Percentiles rank a stretch among this genome's conserved stretches.
Evolutionary conservation across 1,140 invertebrate species (phyloP).

Genomic region (Meloidogyne exigua): DNA sequence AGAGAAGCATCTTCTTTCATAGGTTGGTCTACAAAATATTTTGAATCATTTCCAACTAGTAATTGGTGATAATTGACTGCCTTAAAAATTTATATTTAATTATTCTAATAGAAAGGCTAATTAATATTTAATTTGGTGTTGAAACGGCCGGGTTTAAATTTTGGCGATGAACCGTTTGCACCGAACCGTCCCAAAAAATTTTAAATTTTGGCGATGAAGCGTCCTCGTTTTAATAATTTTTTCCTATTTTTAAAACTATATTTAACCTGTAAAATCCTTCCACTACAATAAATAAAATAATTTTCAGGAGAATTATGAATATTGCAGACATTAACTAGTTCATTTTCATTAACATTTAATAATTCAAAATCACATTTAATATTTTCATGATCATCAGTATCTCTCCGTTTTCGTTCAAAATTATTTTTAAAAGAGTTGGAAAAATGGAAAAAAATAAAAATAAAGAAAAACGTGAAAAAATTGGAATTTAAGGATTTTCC

Average conservation of each 20-base stretch:
- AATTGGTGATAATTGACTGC: slow-evolving; percentile 15
- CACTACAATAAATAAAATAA: slow-evolving; percentile 3
- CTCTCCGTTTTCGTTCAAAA: no score
- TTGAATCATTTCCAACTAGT: slow-evolving; percentile 71
- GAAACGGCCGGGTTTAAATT: no score
- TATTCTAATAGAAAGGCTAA: background rate
- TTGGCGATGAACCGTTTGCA: no score
- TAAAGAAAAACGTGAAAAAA: no score
- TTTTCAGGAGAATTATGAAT: background rate
- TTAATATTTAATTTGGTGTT: no score
- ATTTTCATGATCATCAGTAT: background rate
- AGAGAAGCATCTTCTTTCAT: background rate
- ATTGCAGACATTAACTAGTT: background rate
- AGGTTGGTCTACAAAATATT: slow-evolving; percentile 85
- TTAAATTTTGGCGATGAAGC: no score
- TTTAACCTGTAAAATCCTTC: background rate
- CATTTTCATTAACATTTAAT: slow-evolving; percentile 1
- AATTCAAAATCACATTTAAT: slow-evolving; percentile 1
- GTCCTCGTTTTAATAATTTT: background rate
- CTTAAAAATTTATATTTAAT: background rate
- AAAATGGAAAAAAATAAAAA: no score
- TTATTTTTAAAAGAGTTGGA: no score
- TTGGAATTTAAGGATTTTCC: no score
- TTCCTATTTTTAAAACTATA: no score
- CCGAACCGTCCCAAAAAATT: no score